Base-by-base conservation (phyloP, 30 jellyfish, hydroid and myxozoan genomes). In the Aurelia aurita complex sp. Pacific region DNA sequence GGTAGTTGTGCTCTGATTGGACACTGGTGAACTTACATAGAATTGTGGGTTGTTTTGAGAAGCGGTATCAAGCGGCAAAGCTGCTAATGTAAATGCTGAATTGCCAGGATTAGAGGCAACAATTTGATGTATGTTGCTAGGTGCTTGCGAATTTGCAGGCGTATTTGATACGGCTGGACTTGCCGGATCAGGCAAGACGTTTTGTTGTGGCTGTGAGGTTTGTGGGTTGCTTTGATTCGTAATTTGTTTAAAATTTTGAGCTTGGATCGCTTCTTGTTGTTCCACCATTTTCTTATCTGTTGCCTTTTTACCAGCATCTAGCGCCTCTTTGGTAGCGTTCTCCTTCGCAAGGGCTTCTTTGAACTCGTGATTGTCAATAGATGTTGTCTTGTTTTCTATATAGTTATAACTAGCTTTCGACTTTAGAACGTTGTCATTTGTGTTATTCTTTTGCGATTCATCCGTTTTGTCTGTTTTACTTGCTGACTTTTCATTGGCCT, bases 391-490 rank as follows among this genome's bases (percentile, higher is more conserved):
- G 77, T 83, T 83, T 52, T 83, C 92, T 32, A 83, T 83, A 71
- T 83, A 83, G 42, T 83, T 85, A 79, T 83, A 83, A 63, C 85
- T 83, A 11, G 92, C 92, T 71, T 83, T 83, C 6, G 92, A 83
- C 11, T 71, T 71, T 4, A 83, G 50, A 4, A 83, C 92, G 19
- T 83, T 83, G 50, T 74, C 85, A 23, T 66, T 54, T 1, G 60
- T 60, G n/a, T 46, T 36, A 18, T 67, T 80, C 34, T 8, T 18
- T n/a, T 16, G 36, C 4, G 42, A 16, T 17, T 52, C 42, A 3
- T 10, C 85, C 9, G 74, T 74, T 74, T 23, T 35, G 15, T 52
- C 57, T 43, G 34, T 70, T 11, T 50, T 80, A 6, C 36, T 38
- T 50, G 67, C 17, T 2, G 66, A 18, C 32, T 65, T 46, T 14